A percentile compares a stretch with the other conserved stretches of the same genome.
These are phyloP conservation scores for Drosophila pandora DNA, from an alignment of 1,140 invertebrate genomes.

Conservation along the genomic window DNA sequence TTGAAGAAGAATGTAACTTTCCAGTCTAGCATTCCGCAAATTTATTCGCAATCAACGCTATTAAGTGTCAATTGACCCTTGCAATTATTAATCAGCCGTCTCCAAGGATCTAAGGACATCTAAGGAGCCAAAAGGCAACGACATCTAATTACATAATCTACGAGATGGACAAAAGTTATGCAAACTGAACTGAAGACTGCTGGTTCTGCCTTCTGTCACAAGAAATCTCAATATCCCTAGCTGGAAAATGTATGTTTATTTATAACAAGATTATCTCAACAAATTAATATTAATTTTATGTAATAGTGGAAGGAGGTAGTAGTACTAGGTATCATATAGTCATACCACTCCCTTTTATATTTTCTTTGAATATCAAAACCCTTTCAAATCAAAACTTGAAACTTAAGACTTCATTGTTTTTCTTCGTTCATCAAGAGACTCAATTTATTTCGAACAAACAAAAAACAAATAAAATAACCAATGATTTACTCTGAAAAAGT, in stretches of 20 bases:
- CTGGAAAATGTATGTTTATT: not conserved
- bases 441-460: conserved; percentile 9
- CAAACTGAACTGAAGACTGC: not conserved
- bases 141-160: conserved; percentile 36
- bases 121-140: not conserved
- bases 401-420: not conserved
- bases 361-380: no score
- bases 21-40: conserved; percentile 8
- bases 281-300: not conserved
- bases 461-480: conserved; percentile 16
- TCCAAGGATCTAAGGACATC: conserved; percentile 27
- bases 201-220: not conserved
- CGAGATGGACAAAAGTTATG: conserved; percentile 21
- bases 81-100: conserved; percentile 52
- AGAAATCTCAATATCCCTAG: not conserved
- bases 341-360: no score
- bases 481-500: conserved; percentile 13
- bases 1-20: conserved; percentile 10
- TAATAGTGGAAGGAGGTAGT: not conserved
- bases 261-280: not conserved
- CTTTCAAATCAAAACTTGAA: no score
- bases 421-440: conserved; percentile 1
- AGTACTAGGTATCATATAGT: no score
- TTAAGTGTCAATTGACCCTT: conserved; percentile 44
- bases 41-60: conserved; percentile 42